Evolutionary conservation across 2,797 vertebrate species (phyloP).

Genomic region (Pyrocephalus nanus): DNA sequence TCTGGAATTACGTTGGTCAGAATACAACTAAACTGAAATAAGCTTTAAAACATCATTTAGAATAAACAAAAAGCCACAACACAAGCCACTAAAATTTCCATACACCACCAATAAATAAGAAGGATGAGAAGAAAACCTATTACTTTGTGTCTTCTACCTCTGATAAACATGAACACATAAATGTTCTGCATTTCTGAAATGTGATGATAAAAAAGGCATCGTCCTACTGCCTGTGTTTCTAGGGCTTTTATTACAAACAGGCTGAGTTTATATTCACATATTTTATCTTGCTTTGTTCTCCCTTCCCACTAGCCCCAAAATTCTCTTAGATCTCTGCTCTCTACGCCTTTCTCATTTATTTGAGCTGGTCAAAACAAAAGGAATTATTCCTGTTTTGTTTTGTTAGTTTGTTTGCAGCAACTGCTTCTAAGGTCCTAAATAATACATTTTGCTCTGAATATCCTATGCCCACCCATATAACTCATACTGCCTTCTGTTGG

Average conservation of each 20-base stretch:
- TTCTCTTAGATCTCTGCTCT: background rate
- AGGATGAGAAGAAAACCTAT: constrained; percentile 9
- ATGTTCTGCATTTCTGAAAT: constrained; percentile 34
- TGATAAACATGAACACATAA: constrained; percentile 21
- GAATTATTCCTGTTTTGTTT: background rate
- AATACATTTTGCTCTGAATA: background rate
- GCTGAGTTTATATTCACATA: background rate
- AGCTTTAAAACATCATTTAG: constrained; percentile 18
- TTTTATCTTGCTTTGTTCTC: constrained; percentile 18
- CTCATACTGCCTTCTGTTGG: background rate
- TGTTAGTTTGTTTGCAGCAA: background rate
- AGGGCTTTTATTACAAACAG: constrained; percentile 21
- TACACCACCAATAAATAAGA: background rate
- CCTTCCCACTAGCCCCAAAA: background rate
- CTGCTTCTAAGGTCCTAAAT: background rate
- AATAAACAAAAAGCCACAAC: constrained; percentile 1
- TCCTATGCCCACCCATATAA: background rate
- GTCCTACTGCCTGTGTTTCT: background rate
- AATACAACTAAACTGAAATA: constrained; percentile 10
- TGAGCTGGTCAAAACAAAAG: background rate
- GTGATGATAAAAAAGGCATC: constrained; percentile 14
- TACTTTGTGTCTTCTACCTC: constrained; percentile 18
- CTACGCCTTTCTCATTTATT: background rate
- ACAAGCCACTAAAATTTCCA: background rate
- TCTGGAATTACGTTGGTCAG: background rate